Evolutionary conservation across 2,797 vertebrate species (phyloP).

Genomic region (Myripristis murdjan): DNA sequence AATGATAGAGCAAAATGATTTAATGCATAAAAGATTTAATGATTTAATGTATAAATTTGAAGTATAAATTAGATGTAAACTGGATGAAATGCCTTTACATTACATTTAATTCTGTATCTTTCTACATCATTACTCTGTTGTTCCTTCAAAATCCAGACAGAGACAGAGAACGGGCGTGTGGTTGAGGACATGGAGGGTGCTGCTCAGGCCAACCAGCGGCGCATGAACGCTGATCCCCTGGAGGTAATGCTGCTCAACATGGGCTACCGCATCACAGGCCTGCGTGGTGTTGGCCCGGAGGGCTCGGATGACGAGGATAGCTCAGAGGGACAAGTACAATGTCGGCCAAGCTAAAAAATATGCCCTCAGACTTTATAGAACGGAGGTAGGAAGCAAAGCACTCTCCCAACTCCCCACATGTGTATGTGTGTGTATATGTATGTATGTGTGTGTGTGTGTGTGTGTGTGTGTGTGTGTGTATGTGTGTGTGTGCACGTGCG

Average conservation of each 20-base stretch:
- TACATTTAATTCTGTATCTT: background rate
- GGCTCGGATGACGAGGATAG: constrained; percentile 96
- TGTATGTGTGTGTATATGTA: constrained; percentile 17
- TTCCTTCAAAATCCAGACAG: constrained; percentile 83
- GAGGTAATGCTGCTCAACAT: constrained; percentile 99
- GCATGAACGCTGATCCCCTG: constrained; percentile 97
- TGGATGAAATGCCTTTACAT: background rate
- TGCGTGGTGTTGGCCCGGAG: constrained; percentile 90
- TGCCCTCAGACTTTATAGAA: constrained; percentile 47
- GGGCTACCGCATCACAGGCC: constrained; percentile 98
- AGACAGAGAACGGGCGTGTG: constrained; percentile 92
- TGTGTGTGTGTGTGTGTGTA: constrained; percentile 21
- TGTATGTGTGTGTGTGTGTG: too few species aligned
- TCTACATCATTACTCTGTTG: background rate
- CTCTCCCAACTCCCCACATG: constrained; percentile 53
- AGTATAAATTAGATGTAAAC: too few species aligned
- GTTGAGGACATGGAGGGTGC: constrained; percentile 98
- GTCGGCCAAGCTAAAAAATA: constrained; percentile 93
- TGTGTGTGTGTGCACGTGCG: constrained; percentile 23
- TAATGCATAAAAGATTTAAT: too few species aligned
- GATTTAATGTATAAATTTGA: too few species aligned
- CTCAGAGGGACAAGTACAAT: constrained; percentile 97
- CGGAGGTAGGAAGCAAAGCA: constrained; percentile 64
- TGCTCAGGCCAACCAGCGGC: constrained; percentile 96
- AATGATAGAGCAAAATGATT: too few species aligned